Base-by-base conservation (phyloP, 1,140 invertebrate species). In the Vanessa atalanta region DNA sequence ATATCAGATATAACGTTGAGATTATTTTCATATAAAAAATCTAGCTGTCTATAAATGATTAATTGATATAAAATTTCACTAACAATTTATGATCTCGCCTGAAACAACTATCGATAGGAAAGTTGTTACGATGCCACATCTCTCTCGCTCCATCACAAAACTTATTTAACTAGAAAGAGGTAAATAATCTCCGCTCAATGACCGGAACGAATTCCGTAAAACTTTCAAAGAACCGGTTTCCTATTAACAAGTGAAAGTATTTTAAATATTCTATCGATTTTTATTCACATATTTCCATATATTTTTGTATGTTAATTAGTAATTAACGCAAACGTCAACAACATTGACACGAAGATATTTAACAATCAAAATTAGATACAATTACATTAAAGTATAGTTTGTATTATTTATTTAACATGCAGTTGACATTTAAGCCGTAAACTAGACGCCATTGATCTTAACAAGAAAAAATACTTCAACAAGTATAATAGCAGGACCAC, bases 141-240 rank as follows among this genome's bases (percentile, higher is more conserved):
- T 61, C 57, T 6, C 15, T 61, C 15, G 57, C 20, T 26, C 12
- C 9, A 3, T 8, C 11, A 20, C 20, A 13, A 60, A 60, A 60
- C 55, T 9, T 12, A 60, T 13, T 60, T 12, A 60, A 20, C n/a
- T 14, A 68, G 65, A 23, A 68, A 43, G 65, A 68, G 65, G 65
- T 68, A 57, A 68, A 68, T 51, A 68, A 55, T 51, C 65, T 55
- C 31, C 53, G 65, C 37, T 43, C 65, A n/a, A 43, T 55, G 65
- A 57, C 65, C 65, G 51, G 65, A 68, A 57, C 65, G 50, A 43
- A 68, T 68, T 55, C 47, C 65, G 53, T 55, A 68, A 68, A 68
- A 68, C 65, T 68, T 68, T 68, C 65, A 20, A 55, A 68, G 65
- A n/a, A 53, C 53, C 51, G 53, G 65, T 68, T 68, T 68, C 50